phyloP scores from a whole-genome alignment of 2,888 invertebrate genomes.

The Campaea margaritaria region DNA sequence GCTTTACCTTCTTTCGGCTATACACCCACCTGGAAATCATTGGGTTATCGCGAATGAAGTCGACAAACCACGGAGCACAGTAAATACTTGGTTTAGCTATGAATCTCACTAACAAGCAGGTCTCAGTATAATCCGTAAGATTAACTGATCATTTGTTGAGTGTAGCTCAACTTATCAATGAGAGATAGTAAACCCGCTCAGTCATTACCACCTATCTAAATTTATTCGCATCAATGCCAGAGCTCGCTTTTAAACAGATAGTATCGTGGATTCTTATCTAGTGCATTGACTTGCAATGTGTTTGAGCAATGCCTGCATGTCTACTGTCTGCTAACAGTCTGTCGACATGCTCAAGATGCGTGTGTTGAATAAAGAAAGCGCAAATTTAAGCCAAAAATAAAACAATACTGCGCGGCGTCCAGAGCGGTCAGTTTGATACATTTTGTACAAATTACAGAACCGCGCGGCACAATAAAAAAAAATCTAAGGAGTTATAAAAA shows the following conservation, averaged over 20 bases:
- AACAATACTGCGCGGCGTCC: too few species aligned
- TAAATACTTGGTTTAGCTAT: constrained; percentile 1
- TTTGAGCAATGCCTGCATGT: background rate
- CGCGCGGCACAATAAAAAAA: too few species aligned
- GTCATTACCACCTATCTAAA: constrained; percentile 45
- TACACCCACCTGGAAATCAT: too few species aligned
- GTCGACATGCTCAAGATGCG: too few species aligned
- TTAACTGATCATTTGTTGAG: constrained; percentile 30
- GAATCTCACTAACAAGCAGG: constrained; percentile 24
- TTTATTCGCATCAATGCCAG: constrained; percentile 54
- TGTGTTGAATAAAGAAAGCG: too few species aligned
- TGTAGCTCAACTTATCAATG: constrained; percentile 25
- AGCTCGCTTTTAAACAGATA: constrained; percentile 29
- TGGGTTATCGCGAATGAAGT: too few species aligned
- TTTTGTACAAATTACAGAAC: too few species aligned
- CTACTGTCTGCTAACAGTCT: too few species aligned
- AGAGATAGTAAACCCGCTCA: constrained; percentile 34
- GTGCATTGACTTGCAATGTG: constrained; percentile 2
- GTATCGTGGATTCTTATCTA: constrained; percentile 14
- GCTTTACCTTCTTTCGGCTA: too few species aligned
- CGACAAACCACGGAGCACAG: background rate
- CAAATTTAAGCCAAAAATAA: too few species aligned
- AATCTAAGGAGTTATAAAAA: too few species aligned
- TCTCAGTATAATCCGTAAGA: constrained; percentile 20
- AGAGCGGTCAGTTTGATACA: too few species aligned